Percentiles rank a stretch among this genome's conserved stretches.
Evolutionary conservation across 2,113 vertebrate species (phyloP).

Genomic region (Martes martes): DNA sequence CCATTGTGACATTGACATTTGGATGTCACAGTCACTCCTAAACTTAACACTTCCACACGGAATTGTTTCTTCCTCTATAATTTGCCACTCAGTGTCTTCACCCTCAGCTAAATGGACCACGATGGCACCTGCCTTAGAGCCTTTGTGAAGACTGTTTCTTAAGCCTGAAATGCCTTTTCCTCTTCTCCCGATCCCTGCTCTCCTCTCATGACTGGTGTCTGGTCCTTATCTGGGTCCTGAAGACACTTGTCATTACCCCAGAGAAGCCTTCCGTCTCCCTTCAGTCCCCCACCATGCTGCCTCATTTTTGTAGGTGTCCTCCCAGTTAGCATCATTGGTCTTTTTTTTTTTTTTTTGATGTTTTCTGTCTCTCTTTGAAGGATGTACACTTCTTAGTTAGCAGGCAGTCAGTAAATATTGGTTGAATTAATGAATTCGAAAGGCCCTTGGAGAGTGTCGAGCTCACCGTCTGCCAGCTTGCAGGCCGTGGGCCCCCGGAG

Average conservation of each 20-base stretch:
- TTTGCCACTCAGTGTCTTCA: not conserved
- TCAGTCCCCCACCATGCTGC: not conserved
- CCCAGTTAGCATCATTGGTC: not conserved
- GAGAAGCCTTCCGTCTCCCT: not conserved
- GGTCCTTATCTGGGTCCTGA: not conserved
- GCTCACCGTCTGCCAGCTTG: not conserved
- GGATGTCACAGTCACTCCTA: not conserved
- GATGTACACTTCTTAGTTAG: not conserved
- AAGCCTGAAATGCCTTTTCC: not conserved
- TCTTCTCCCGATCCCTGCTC: not conserved
- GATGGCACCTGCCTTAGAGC: not conserved
- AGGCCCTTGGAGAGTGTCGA: not conserved
- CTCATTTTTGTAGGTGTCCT: not conserved
- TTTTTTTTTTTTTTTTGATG: not conserved
- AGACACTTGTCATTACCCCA: not conserved
- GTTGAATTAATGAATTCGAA: conserved; percentile 26
- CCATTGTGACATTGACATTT: not conserved
- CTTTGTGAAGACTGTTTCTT: not conserved
- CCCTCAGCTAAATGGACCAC: not conserved
- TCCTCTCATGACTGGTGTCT: not conserved
- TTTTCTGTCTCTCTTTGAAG: conserved; percentile 3
- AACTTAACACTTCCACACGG: not conserved
- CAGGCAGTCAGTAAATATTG: not conserved
- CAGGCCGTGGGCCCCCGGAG: not conserved
- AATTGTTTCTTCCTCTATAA: not conserved